Conservation (phyloP, 2,888 invertebrate species). For the Oxyscelio sp. region DNA sequence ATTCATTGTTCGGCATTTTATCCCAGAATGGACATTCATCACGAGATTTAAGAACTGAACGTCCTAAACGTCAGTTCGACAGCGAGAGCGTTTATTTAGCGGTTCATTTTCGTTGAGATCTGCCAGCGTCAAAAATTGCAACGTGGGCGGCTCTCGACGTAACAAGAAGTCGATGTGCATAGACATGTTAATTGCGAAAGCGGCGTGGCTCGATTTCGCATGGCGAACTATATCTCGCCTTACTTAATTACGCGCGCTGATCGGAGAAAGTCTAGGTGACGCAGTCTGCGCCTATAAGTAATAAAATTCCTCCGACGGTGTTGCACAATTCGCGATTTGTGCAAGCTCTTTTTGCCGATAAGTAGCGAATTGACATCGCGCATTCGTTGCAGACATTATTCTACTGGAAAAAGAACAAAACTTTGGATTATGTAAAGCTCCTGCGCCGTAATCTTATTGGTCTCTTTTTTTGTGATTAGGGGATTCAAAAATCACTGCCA, state of each 20-base stretch:
- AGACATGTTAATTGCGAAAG: slow-evolving; percentile 69
- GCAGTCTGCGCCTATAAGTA: slow-evolving; percentile 45
- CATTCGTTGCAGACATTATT: slow-evolving; percentile 22
- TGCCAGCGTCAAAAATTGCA: not conserved
- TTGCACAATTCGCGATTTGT: slow-evolving; percentile 41
- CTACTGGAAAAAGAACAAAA: not conserved
- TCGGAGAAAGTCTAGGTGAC: slow-evolving; percentile 71
- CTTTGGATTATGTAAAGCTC: slow-evolving; percentile 21
- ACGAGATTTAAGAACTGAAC: too few relatives aligned
- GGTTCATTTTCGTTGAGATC: slow-evolving; percentile 16
- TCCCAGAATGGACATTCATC: too few relatives aligned
- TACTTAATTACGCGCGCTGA: slow-evolving; percentile 61
- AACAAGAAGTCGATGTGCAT: slow-evolving; percentile 57
- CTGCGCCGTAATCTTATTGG: slow-evolving; percentile 9
- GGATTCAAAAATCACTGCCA: too few relatives aligned
- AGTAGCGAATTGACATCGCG: slow-evolving; percentile 22
- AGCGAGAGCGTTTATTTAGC: slow-evolving; percentile 14
- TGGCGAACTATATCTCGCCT: slow-evolving; percentile 61
- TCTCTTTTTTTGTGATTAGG: not conserved
- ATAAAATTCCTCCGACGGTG: slow-evolving; percentile 9
- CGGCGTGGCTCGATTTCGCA: slow-evolving; percentile 49
- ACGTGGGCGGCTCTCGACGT: slow-evolving; percentile 43
- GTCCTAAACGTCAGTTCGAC: too few relatives aligned
- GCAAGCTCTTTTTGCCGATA: slow-evolving; percentile 26
- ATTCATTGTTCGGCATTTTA: too few relatives aligned